phyloP scores from a whole-genome alignment of 2,113 vertebrate species.

The Alaudala cheleensis region DNA sequence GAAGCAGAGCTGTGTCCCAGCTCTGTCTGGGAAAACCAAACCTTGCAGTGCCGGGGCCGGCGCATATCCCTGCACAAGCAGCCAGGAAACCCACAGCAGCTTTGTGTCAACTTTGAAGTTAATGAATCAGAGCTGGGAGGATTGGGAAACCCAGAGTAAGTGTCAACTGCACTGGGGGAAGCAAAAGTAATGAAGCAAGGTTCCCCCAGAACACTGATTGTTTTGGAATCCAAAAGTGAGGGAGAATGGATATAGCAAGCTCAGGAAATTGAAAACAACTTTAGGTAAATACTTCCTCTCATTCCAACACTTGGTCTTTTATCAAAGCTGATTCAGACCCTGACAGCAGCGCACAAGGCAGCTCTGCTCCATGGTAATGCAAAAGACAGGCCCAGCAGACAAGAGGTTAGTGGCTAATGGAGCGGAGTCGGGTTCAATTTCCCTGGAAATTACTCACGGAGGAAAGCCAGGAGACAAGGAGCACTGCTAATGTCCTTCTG shows the following conservation, averaged over 20 bases:
- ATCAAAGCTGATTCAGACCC: conserved; percentile 7
- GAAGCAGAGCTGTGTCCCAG: background rate
- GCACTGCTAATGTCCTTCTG: background rate
- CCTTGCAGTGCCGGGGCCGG: background rate
- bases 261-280: conserved; percentile 64
- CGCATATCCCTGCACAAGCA: rapidly evolving
- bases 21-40: background rate
- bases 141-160: background rate
- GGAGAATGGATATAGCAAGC: conserved; percentile 7
- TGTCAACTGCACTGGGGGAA: background rate
- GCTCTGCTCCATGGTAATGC: background rate
- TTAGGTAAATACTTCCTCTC: conserved; percentile 45
- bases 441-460: background rate
- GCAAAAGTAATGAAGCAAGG: background rate
- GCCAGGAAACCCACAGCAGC: background rate
- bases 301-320: conserved; percentile 20
- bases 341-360: background rate
- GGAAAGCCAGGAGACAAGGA: background rate
- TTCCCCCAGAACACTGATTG: conserved; percentile 1
- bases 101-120: background rate
- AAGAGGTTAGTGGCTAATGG: background rate
- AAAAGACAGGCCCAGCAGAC: conserved; percentile 23
- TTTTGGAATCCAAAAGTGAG: background rate
- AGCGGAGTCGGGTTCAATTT: background rate
- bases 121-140: background rate